These are phyloP conservation scores for Batillaria attramentaria DNA, from an alignment of 1,140 invertebrate species.

Conservation along the genomic window DNA sequence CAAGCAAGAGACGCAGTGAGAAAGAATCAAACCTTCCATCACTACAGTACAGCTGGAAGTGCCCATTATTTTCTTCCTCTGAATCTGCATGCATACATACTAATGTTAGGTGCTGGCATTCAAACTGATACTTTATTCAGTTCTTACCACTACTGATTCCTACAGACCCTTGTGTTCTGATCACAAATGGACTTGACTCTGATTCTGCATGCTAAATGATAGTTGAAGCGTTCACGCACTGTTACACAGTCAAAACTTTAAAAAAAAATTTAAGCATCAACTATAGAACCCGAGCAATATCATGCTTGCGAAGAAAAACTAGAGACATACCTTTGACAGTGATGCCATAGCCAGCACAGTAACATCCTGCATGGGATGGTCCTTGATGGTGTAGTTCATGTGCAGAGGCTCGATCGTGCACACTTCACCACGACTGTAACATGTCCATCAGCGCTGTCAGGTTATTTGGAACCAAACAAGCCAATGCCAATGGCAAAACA, in stretches of 20 bases:
- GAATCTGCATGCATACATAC: neutral
- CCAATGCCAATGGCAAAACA: too few relatives aligned
- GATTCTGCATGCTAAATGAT: too few relatives aligned
- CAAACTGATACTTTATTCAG: too few relatives aligned
- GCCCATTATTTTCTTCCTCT: neutral
- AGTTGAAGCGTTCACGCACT: too few relatives aligned
- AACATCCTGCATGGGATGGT: constrained; percentile 83
- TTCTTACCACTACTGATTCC: too few relatives aligned
- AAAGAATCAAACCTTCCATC: neutral
- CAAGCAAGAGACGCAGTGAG: neutral
- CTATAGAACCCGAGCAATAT: neutral
- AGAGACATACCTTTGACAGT: constrained; percentile 85
- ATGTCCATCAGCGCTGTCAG: too few relatives aligned
- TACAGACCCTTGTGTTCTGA: too few relatives aligned
- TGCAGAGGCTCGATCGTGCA: constrained; percentile 89
- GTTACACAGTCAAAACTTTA: constrained; percentile 22
- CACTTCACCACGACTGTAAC: constrained; percentile 89
- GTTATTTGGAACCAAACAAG: too few relatives aligned
- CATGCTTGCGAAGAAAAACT: neutral
- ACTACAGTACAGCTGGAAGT: neutral
- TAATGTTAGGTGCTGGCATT: too few relatives aligned
- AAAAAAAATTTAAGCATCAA: constrained; percentile 6
- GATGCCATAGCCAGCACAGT: constrained; percentile 91
- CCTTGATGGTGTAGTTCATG: constrained; percentile 78
- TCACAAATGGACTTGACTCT: too few relatives aligned